Conservation (phyloP, 2,797 vertebrate genomes). For the Gymnocypris eckloni region DNA sequence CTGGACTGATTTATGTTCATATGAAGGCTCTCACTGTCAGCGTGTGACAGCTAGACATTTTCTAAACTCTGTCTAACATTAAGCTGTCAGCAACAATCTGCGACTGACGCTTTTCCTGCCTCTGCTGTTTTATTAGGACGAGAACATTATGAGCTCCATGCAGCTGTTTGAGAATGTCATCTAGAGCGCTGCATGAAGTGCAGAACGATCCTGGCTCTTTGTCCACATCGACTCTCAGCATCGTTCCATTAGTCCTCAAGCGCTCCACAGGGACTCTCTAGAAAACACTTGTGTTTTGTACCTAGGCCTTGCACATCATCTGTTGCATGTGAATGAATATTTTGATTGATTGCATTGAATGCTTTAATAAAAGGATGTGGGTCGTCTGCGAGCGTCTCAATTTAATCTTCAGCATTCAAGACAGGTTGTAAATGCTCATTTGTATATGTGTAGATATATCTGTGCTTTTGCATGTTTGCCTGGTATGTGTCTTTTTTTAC, state of each 20-base stretch:
- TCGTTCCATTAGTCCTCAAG: constrained; percentile 24
- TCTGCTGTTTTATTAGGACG: constrained; percentile 78
- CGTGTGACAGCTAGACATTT: not conserved
- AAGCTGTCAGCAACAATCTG: not conserved
- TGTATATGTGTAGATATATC: constrained; percentile 39
- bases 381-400: not conserved
- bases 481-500: not conserved
- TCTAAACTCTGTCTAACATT: not conserved
- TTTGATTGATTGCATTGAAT: constrained; percentile 28
- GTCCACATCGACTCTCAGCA: constrained; percentile 12
- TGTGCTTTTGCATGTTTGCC: constrained; percentile 46
- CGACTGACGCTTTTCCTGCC: constrained; percentile 23
- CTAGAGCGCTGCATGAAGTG: constrained; percentile 69
- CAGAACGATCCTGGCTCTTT: constrained; percentile 16
- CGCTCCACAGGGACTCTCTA: constrained; percentile 11
- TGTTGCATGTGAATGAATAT: constrained; percentile 35
- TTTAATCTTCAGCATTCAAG: not conserved
- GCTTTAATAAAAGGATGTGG: not conserved
- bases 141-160: constrained; percentile 96
- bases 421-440: constrained; percentile 10
- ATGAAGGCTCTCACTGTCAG: not conserved
- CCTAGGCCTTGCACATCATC: constrained; percentile 16
- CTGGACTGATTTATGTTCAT: not conserved
- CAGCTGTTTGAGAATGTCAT: constrained; percentile 94
- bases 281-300: constrained; percentile 16